Base-by-base conservation (phyloP, 2,888 invertebrate species). In the Tetramorium bicarinatum region DNA sequence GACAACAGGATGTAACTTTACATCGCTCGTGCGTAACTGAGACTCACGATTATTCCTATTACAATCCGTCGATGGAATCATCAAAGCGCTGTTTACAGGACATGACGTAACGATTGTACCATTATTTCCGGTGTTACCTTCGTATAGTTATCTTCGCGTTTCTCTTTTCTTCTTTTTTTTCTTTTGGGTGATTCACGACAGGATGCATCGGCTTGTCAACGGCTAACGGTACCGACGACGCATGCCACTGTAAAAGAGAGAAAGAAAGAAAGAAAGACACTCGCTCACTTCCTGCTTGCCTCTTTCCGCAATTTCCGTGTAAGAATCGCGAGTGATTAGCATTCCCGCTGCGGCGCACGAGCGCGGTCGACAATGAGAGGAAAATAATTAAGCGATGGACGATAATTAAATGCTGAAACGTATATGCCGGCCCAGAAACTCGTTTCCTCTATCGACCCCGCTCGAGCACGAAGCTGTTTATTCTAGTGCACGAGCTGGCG, bases 381-480 rank as follows among this genome's bases (percentile, higher is more conserved):
- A 74, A 87, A 87, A 85, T 88, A 87, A 90, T 89, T 86, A 87
- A 89, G 82, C 83, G 82, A 89, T 71, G 81, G 47, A 38, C 80
- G 89, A 89, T 90, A 89, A 90, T 89, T 87, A 89, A 89, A 85
- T 71, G 87, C 72, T 82, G 84, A 89, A 88, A 88, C 89, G 85
- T 87, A 86, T 83, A 85, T 77, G 77, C 82, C 79, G 81, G 81
- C 25, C 9, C 47, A 61, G 67, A 69, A 72, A 66, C 74, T 44
- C 49, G 82, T 77, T 86, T 71, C 81, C 84, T 82, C 47, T 69
- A 44, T 61, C 80, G 61, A 82, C 52, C 75, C 18, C 59, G 69
- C 71, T 52, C 56, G 18, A 44, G 54, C 21, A 21, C 21, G 59
- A 8, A 44, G 41, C 21, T 64, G 67, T 79, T 79, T 66, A 59